Evolutionary conservation across 2,888 invertebrate species (phyloP), one percentile per base, ranked within the genome.

Genomic region (Lapara coniferarum): DNA sequence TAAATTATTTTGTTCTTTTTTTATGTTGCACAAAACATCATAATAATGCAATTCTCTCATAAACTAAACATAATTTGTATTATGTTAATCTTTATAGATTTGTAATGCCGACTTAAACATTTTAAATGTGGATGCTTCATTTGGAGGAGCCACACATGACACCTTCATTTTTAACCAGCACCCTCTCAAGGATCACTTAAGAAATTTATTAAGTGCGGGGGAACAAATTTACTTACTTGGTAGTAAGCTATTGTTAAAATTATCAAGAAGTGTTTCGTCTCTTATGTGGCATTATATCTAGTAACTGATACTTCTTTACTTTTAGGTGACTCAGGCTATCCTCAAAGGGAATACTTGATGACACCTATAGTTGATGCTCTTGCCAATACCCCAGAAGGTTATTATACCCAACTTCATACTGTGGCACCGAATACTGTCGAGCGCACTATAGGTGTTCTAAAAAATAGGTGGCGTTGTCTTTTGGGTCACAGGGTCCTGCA

Each of bases 401-500:
- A 52, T 14, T 52, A 52, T 14, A 52, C 13, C 52, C 12, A 14
- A 14, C 2, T 52, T 6, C 52, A 52, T 52, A 6, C 13, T 14
- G 6, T 14, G 12, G 52, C 56, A 19, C 56, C 25, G 4, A 56
- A 56, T 19, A 10, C 56, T 7, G 25, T 56, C 2, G 25, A 56
- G 13, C 10, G 56, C 10, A 25, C 56, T 10, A 56, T 25, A 25
- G 56, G 56, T 56, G 56, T 56, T 4, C 10, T 56, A 56, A 56
- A 56, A 10, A 56, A 56, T 25, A 56, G 56, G n/a, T 56, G 56
- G 56, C 19, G 56, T 19, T 56, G 56, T 25, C 25, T 56, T 6
- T 25, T 25, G 10, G 25, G 25, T 2, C 56, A 56, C 19, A 19
- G 25, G 10, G 56, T 56, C 7, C n/a, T 56, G 19, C 56, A 56